Evolutionary conservation across 2,113 vertebrate species (phyloP).

Genomic region (Suricata suricatta): DNA sequence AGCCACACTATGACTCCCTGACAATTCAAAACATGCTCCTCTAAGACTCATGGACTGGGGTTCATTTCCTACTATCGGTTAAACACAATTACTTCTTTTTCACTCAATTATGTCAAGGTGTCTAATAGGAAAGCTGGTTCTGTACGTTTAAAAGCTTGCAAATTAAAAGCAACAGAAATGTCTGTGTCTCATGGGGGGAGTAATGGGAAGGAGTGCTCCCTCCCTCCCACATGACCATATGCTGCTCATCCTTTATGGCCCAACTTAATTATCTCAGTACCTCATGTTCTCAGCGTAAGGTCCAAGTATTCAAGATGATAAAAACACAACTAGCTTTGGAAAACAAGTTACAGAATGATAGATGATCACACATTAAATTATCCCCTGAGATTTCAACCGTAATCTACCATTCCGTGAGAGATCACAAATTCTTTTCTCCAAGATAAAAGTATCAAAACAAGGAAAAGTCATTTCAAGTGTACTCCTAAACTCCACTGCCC

Average conservation of each 20-base stretch:
- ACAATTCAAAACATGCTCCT: neutral
- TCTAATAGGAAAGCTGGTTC: neutral
- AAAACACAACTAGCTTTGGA: neutral
- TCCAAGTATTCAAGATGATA: neutral
- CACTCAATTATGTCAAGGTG: constrained; percentile 6
- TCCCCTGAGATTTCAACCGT: neutral
- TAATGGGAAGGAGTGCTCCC: neutral
- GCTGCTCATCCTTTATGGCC: neutral
- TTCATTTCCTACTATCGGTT: neutral
- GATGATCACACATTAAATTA: neutral
- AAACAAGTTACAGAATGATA: constrained; percentile 5
- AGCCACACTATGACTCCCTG: neutral
- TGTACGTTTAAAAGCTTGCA: constrained; percentile 27
- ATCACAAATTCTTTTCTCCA: constrained; percentile 1
- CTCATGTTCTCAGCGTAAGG: neutral
- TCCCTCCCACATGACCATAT: neutral
- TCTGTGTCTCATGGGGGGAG: neutral
- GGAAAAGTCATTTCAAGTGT: neutral
- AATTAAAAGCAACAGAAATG: neutral
- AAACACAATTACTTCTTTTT: constrained; percentile 8
- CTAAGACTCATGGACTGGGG: neutral
- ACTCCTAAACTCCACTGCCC: neutral
- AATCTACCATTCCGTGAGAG: neutral
- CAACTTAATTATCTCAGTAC: neutral
- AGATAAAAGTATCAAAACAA: neutral